Evolutionary conservation across 2,113 vertebrate species (phyloP).

Genomic region (Bothrops jararaca): DNA sequence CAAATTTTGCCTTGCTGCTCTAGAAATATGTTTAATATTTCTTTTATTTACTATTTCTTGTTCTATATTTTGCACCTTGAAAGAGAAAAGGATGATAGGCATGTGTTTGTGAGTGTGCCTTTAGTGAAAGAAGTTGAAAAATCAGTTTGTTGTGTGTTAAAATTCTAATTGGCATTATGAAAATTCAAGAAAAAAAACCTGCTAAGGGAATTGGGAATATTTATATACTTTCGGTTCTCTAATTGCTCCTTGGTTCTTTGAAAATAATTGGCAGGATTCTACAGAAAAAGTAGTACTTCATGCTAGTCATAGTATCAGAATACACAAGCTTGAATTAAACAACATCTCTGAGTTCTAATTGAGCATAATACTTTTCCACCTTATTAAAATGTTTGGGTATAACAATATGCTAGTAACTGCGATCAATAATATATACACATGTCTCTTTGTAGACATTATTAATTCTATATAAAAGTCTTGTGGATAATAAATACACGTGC

Average conservation of each 20-base stretch:
- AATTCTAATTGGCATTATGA: neutral
- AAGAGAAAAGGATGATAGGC: neutral
- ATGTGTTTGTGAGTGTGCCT: neutral
- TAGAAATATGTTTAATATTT: neutral
- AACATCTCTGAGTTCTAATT: neutral
- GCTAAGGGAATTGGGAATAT: slow-evolving; percentile 9
- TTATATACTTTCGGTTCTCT: slow-evolving; percentile 1
- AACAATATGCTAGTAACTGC: neutral
- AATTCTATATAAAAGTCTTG: neutral
- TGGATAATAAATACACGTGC: neutral
- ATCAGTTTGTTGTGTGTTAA: neutral
- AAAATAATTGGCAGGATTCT: slow-evolving; percentile 14
- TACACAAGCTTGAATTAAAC: neutral
- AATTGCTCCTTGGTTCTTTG: neutral
- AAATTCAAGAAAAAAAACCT: neutral
- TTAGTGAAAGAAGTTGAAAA: neutral
- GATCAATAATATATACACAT: neutral
- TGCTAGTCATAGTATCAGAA: too few relatives aligned
- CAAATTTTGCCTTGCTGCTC: too few relatives aligned
- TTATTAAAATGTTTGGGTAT: neutral
- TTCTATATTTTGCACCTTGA: neutral
- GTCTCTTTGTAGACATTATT: neutral
- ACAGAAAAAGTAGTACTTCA: neutral
- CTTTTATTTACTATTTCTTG: neutral
- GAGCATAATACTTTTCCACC: neutral